Evolutionary conservation across 2,113 vertebrate species (phyloP).

Genomic region (Scopus umbretta): DNA sequence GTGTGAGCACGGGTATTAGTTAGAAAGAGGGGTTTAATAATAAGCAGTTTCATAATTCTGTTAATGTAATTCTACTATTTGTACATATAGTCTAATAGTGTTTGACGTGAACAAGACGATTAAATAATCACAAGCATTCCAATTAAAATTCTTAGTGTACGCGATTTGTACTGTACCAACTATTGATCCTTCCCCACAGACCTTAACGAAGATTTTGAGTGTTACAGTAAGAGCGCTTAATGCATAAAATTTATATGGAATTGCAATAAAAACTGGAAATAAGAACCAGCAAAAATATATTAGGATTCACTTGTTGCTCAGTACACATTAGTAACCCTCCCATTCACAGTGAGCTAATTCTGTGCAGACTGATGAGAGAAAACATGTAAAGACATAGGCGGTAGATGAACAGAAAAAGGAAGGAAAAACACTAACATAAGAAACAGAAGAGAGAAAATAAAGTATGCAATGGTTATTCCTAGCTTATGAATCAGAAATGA

Average conservation of each 20-base stretch:
- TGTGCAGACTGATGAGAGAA: not conserved
- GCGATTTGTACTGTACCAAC: not conserved
- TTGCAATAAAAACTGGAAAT: not conserved
- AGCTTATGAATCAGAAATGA: not conserved
- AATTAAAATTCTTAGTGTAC: not conserved
- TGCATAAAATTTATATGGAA: not conserved
- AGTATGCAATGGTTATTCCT: not conserved
- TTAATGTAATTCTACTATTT: not conserved
- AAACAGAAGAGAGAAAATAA: not conserved
- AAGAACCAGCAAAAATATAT: not conserved
- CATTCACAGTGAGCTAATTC: not conserved
- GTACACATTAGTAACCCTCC: not conserved
- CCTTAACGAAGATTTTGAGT: not conserved
- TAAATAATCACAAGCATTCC: not conserved
- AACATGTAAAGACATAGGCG: not conserved
- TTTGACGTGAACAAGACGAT: not conserved
- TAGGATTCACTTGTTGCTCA: not conserved
- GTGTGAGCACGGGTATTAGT: not conserved
- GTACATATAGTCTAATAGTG: not conserved
- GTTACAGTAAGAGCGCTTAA: not conserved
- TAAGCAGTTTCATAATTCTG: not conserved
- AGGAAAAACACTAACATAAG: not conserved
- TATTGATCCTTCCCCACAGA: not conserved
- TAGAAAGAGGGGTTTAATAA: not conserved
- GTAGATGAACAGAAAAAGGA: not conserved